A percentile compares a stretch with the other conserved stretches of the same genome.
Conservation (phyloP, 2,888 invertebrate species). For the Melikaiella ostensackeni region DNA sequence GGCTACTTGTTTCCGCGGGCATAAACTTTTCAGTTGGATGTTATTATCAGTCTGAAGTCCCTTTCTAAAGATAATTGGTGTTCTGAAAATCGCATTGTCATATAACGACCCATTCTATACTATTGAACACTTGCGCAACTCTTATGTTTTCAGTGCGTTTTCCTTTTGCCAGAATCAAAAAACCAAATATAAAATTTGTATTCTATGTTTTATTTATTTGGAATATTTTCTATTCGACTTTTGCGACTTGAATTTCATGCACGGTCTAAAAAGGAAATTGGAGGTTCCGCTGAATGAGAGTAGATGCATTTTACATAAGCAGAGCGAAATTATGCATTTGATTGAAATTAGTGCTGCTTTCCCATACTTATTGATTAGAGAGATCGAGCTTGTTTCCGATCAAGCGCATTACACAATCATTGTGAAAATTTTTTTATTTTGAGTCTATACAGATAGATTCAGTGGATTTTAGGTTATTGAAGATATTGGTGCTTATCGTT, state of each 20-base stretch:
- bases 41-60: slow-evolving; percentile 46
- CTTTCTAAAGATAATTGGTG: slow-evolving; percentile 59
- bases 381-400: neutral
- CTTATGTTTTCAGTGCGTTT: slow-evolving; percentile 15
- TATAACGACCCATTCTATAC: slow-evolving; percentile 33
- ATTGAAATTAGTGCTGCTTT: neutral
- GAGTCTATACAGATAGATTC: neutral
- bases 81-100: slow-evolving; percentile 51
- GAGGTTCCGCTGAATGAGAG: neutral
- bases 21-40: slow-evolving; percentile 44
- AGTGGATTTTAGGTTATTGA: too few species aligned
- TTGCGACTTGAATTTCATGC: neutral
- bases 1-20: slow-evolving; percentile 42
- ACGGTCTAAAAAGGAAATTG: neutral
- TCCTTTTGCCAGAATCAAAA: neutral
- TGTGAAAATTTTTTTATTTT: neutral
- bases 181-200: neutral
- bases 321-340: neutral
- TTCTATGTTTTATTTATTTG: neutral
- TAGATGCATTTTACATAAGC: neutral
- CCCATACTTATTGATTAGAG: neutral
- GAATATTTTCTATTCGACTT: too few species aligned
- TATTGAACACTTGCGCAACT: slow-evolving; percentile 16
- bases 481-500: too few species aligned
- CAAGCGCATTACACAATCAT: neutral